Conservation (phyloP, 64 coral and sea anemone genomes). For the Exaiptasia diaphana region DNA sequence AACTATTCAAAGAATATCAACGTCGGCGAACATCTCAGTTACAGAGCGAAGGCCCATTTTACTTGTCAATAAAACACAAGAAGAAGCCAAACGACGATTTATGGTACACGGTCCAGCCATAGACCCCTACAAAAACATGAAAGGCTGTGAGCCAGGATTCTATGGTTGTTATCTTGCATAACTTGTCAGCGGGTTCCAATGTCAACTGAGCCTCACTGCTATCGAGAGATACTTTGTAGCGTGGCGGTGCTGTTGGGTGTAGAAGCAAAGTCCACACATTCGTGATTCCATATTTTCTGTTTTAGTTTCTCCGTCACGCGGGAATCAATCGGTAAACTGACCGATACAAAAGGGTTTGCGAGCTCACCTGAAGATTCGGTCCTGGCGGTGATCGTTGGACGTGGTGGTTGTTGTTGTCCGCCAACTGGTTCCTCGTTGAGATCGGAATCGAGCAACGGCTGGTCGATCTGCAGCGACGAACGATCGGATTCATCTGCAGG, state of each 20-base stretch:
- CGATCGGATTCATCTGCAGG: neutral
- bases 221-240: neutral
- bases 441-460: too few species aligned
- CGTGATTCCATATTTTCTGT: constrained; percentile 46
- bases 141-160: neutral
- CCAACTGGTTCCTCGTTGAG: neutral
- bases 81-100: neutral
- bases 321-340: constrained; percentile 48
- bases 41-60: neutral
- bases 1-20: constrained; percentile 21
- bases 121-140: too few species aligned
- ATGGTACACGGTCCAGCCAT: constrained; percentile 30
- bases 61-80: neutral
- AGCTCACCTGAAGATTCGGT: neutral
- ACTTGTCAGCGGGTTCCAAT: neutral
- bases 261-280: constrained; percentile 42
- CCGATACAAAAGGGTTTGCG: constrained; percentile 7
- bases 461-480: neutral
- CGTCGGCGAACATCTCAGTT: neutral
- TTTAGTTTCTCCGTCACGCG: constrained; percentile 28
- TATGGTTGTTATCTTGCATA: neutral
- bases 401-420: neutral
- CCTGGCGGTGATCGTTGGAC: neutral
- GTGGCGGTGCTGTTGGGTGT: constrained; percentile 2
- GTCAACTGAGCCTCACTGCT: neutral